These are phyloP conservation scores for Labia minor DNA, from an alignment of 2,888 invertebrate species.

Conservation along the genomic window DNA sequence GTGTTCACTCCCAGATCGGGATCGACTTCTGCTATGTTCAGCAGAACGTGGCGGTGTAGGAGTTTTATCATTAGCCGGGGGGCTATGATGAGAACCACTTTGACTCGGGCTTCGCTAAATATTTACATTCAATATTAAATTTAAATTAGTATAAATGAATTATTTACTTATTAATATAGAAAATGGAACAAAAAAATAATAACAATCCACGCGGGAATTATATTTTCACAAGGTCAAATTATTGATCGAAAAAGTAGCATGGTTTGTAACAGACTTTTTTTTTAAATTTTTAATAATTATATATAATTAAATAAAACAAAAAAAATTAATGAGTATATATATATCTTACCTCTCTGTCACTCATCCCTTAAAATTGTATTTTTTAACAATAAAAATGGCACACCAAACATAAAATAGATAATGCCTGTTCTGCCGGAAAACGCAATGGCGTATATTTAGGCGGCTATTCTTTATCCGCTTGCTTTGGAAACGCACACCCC, in stretches of 20 bases:
- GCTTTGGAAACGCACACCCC: neutral
- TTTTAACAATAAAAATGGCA: neutral
- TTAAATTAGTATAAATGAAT: neutral
- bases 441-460: constrained; percentile 3
- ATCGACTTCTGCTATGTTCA: constrained; percentile 25
- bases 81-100: constrained; percentile 28
- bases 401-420: neutral
- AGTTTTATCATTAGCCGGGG: constrained; percentile 27
- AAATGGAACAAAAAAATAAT: neutral
- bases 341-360: constrained; percentile 28
- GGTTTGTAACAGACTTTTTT: too few species aligned
- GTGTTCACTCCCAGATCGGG: constrained; percentile 25
- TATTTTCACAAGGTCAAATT: constrained; percentile 14
- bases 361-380: constrained; percentile 27
- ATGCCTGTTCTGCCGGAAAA: neutral
- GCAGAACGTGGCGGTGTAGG: constrained; percentile 25
- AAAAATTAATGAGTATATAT: neutral
- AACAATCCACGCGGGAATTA: neutral
- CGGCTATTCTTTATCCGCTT: neutral
- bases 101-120: constrained; percentile 27
- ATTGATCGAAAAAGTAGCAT: constrained; percentile 8
- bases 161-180: neutral
- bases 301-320: constrained; percentile 8
- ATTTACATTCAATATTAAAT: constrained; percentile 19
- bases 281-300: constrained; percentile 15